Evolutionary conservation across 2,113 vertebrate genomes (phyloP).

Genomic region (Cochlearius cochlearius): DNA sequence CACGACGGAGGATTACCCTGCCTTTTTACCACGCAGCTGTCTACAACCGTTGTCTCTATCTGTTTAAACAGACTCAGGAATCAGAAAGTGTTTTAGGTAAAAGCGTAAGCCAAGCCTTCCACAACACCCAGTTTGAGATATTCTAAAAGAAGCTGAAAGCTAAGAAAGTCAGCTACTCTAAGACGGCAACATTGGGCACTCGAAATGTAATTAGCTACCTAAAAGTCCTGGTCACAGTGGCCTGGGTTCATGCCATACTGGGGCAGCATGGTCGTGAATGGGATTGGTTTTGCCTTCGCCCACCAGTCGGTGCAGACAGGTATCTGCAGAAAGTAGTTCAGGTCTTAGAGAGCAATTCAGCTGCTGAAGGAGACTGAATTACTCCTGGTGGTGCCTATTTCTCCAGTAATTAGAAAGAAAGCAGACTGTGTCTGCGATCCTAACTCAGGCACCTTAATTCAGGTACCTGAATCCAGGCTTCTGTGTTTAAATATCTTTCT

Average conservation of each 20-base stretch:
- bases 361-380: neutral
- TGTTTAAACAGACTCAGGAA: neutral
- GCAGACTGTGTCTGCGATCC: neutral
- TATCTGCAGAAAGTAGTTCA: neutral
- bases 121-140: neutral
- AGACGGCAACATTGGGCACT: neutral
- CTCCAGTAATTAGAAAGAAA: neutral
- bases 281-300: neutral
- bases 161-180: neutral
- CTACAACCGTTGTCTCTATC: neutral
- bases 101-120: neutral
- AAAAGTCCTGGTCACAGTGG: neutral
- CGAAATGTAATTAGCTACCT: neutral
- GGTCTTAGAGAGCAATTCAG: neutral
- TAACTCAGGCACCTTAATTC: neutral
- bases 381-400: neutral
- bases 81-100: neutral
- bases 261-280: fast-evolving
- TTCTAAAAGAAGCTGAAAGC: neutral
- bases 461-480: neutral
- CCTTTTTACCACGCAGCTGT: neutral
- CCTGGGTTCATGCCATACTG: neutral
- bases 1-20: neutral
- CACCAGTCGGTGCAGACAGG: neutral
- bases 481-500: neutral